Conservation (phyloP, 2,113 vertebrate species). For the Scatophagus argus region DNA sequence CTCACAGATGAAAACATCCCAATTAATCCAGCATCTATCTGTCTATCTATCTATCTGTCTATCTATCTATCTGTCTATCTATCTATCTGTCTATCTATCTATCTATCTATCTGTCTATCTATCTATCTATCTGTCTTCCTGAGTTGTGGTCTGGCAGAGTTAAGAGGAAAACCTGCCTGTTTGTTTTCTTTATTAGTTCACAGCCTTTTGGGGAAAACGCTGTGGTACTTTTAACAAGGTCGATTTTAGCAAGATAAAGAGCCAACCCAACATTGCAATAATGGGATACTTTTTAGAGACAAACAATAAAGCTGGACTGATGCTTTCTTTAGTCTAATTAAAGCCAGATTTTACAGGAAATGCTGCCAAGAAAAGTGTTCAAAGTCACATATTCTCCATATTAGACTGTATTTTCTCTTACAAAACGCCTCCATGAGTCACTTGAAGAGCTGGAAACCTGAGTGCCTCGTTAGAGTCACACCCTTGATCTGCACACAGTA, state of each 20-base stretch:
- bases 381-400: not conserved
- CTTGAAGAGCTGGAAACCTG: not conserved
- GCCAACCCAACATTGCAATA: conserved; percentile 18
- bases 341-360: conserved; percentile 13
- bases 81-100: not conserved
- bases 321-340: conserved; percentile 32
- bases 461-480: not conserved
- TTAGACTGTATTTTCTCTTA: not conserved
- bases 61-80: not conserved
- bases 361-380: not conserved
- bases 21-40: conserved; percentile 6
- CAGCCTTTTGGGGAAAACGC: conserved; percentile 21
- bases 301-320: conserved; percentile 38
- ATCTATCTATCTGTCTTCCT: not conserved
- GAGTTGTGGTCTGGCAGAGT: conserved; percentile 41
- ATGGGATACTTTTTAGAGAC: conserved; percentile 8
- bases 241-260: conserved; percentile 43
- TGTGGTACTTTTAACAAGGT: conserved; percentile 34
- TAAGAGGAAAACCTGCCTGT: conserved; percentile 39
- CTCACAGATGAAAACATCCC: conserved; percentile 25
- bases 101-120: not conserved
- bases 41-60: no score
- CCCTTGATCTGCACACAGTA: conserved; percentile 24
- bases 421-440: conserved; percentile 33
- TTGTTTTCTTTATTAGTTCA: conserved; percentile 56